Evolutionary conservation across 2,888 invertebrate species (phyloP), one percentile per base, ranked within the genome.

Genomic region (Anoncus sp.): DNA sequence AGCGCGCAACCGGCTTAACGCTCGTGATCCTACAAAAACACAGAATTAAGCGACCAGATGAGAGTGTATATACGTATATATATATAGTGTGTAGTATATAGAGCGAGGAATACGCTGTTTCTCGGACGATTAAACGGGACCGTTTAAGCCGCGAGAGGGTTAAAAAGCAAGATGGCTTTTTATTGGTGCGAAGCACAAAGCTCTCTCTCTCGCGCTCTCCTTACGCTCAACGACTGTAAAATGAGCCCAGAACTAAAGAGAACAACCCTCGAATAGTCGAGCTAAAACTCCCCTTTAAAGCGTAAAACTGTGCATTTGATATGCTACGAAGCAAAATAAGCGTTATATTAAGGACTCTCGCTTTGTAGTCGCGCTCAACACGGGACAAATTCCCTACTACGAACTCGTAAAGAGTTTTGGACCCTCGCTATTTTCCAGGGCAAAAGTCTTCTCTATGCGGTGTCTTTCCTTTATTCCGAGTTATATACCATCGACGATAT

Each of bases 191-290:
- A 86, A 88, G 89, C 53, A n/a, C n/a, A 63, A 24, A 60, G 31
- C 55, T 77, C 88, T 9, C 24, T 51, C 70, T 77, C 88, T 9
- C 24, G 40, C 70, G 27, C 49, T 47, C n/a, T 60, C 35, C 45
- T 90, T 88, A 88, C 88, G 88, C 84, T 89, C 88, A 91, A 90
- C 87, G 90, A 86, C 91, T 91, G 89, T 90, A 87, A 90, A 91
- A 90, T 85, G 89, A 87, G 84, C 77, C 75, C 77, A 40, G 75
- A 67, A 73, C 59, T 74, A 67, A 72, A 60, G 57, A 69, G 59
- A 67, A n/a, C n/a, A 43, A 67, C 75, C 71, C 69, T 62, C 51
- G 69, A 27, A 60, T 51, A 55, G 45, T 40, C 55, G 40, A 63
- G 67, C 49, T 51, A 31, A 75, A 67, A 31, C 67, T 14, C 59